phyloP scores from a whole-genome alignment of 2,888 invertebrate species.

The Opisthograptis luteolata region DNA sequence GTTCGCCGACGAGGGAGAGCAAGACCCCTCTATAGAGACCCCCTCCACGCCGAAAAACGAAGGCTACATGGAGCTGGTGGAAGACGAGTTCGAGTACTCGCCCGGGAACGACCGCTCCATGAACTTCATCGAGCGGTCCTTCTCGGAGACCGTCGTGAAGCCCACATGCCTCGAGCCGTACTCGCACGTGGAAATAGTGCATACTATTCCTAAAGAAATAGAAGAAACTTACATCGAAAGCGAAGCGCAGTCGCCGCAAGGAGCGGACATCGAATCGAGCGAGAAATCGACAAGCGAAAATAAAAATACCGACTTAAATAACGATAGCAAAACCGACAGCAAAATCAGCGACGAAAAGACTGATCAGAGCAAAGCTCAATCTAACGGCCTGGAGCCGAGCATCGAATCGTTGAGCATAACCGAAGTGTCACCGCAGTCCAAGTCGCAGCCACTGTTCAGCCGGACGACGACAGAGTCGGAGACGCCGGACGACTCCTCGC shows the following conservation, averaged over 20 bases:
- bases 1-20: constrained; percentile 94
- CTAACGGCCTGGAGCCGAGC: constrained; percentile 46
- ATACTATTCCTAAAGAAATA: constrained; percentile 36
- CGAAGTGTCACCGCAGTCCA: constrained; percentile 56
- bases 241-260: constrained; percentile 9
- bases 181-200: constrained; percentile 35
- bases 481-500: constrained; percentile 55
- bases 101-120: constrained; percentile 77
- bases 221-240: constrained; percentile 27
- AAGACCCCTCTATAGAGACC: constrained; percentile 88
- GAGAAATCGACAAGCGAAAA: constrained; percentile 46
- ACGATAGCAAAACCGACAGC: constrained; percentile 34
- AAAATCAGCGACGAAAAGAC: constrained; percentile 28
- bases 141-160: constrained; percentile 67
- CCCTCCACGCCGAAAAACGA: constrained; percentile 63
- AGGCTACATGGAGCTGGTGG: constrained; percentile 76
- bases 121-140: constrained; percentile 83
- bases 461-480: constrained; percentile 43
- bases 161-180: constrained; percentile 48
- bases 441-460: constrained; percentile 41
- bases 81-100: constrained; percentile 72
- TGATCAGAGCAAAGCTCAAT: constrained; percentile 36
- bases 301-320: constrained; percentile 33
- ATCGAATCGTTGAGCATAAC: constrained; percentile 59
- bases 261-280: constrained; percentile 47